phyloP scores from a whole-genome alignment of 2,113 vertebrate genomes.

The Xenopus laevis region DNA sequence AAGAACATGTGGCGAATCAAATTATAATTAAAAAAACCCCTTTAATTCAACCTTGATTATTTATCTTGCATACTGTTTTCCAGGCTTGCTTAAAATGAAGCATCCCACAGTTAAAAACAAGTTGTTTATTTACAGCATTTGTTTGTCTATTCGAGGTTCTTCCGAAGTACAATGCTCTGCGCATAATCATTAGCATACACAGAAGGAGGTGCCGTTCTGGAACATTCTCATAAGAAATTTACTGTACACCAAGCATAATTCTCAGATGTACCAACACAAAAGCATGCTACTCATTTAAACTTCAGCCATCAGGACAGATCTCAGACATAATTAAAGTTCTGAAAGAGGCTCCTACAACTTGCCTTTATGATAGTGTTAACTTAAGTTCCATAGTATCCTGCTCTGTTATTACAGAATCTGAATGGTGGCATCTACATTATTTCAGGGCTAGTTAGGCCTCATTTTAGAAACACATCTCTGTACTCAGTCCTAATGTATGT shows the following conservation, averaged over 20 bases:
- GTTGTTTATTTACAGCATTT: constrained; percentile 9
- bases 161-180: background rate
- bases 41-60: too few relatives aligned
- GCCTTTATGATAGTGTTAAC: too few relatives aligned
- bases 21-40: background rate
- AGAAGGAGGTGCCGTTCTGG: constrained; percentile 51
- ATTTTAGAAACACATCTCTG: too few relatives aligned
- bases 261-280: background rate
- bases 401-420: too few relatives aligned
- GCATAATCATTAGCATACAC: constrained; percentile 15
- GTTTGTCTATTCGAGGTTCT: constrained; percentile 25
- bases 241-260: constrained; percentile 8
- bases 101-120: background rate
- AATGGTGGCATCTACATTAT: too few relatives aligned
- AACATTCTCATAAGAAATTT: constrained; percentile 55
- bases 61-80: background rate
- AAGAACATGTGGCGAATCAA: background rate
- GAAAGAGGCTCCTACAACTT: too few relatives aligned
- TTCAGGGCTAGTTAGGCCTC: too few relatives aligned
- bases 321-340: background rate
- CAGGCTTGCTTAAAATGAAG: background rate
- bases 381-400: too few relatives aligned
- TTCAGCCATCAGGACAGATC: background rate
- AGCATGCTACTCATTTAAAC: background rate
- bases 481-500: too few relatives aligned